Percentiles rank a stretch among this genome's conserved stretches.
phyloP scores from a whole-genome alignment of 1,140 invertebrate genomes.

The Drosophila obscura region DNA sequence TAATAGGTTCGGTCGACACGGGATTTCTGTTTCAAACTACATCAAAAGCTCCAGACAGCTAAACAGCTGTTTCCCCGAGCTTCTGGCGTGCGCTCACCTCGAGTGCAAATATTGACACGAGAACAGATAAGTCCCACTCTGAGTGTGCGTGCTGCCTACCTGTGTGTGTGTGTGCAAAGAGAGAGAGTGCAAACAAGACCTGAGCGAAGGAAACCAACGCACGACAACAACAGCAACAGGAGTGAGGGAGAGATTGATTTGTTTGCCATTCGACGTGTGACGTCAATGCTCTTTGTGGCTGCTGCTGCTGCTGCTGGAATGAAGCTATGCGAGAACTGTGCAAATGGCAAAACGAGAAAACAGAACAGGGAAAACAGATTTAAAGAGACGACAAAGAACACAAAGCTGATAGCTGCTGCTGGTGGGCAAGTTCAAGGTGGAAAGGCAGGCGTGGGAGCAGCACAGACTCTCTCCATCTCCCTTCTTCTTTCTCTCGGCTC shows the following conservation, averaged over 20 bases:
- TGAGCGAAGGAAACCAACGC: neutral
- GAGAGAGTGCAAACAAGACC: constrained; percentile 38
- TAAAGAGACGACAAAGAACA: neutral
- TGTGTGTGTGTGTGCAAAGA: constrained; percentile 12
- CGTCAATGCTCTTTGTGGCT: constrained; percentile 53
- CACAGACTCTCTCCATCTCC: neutral
- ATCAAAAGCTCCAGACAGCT: constrained; percentile 30
- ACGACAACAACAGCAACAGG: constrained; percentile 10
- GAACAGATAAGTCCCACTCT: neutral
- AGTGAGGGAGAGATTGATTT: constrained; percentile 43
- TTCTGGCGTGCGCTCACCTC: constrained; percentile 45
- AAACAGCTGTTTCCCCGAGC: constrained; percentile 38
- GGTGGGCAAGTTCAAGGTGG: constrained; percentile 61
- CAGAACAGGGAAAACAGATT: constrained; percentile 6
- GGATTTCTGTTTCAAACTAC: constrained; percentile 6
- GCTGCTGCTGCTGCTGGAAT: constrained; percentile 6
- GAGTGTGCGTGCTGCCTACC: neutral
- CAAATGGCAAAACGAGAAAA: constrained; percentile 38
- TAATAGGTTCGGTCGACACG: constrained; percentile 1
- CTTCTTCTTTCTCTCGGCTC: neutral
- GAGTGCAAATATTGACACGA: constrained; percentile 55
- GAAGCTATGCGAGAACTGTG: constrained; percentile 23
- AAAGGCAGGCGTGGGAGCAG: constrained; percentile 21
- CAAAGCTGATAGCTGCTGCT: constrained; percentile 16
- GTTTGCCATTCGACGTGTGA: constrained; percentile 51